A percentile compares a stretch with the other conserved stretches of the same genome.
Evolutionary conservation across 30 jellyfish, hydroid and myxozoan species (phyloP).

Genomic region (Sanderia malayensis): DNA sequence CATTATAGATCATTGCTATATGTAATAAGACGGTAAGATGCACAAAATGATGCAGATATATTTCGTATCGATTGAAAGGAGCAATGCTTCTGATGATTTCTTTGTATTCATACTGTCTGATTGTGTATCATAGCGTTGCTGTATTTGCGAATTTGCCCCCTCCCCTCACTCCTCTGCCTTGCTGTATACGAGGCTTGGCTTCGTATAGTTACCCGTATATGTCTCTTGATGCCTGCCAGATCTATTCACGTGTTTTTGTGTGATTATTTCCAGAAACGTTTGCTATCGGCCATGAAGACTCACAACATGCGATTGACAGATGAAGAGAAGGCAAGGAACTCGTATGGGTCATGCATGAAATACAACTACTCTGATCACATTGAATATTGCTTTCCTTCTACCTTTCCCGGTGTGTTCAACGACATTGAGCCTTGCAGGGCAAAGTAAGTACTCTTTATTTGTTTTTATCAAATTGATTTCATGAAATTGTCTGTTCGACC

Average conservation of each 20-base stretch:
- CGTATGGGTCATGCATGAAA: slow-evolving; percentile 64
- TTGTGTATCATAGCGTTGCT: slow-evolving; percentile 4
- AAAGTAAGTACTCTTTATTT: slow-evolving; percentile 55
- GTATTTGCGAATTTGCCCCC: too few relatives aligned
- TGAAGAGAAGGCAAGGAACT: slow-evolving; percentile 76
- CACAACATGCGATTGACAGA: slow-evolving; percentile 62
- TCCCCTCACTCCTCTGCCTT: too few relatives aligned
- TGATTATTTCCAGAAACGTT: too few relatives aligned
- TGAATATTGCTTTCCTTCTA: slow-evolving; percentile 51
- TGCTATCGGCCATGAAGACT: slow-evolving; percentile 76
- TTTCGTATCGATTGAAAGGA: background rate
- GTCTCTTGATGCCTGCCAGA: too few relatives aligned
- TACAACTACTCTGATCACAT: slow-evolving; percentile 58
- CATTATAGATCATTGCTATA: too few relatives aligned
- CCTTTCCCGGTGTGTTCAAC: slow-evolving; percentile 78
- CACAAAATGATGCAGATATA: background rate
- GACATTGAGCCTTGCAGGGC: slow-evolving; percentile 83
- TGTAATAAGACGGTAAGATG: too few relatives aligned
- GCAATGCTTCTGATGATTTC: background rate
- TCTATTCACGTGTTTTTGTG: too few relatives aligned
- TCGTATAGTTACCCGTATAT: too few relatives aligned
- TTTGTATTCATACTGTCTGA: slow-evolving; percentile 10
- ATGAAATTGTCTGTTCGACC: too few relatives aligned
- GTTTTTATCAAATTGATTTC: too few relatives aligned
- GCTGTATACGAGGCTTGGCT: too few relatives aligned